Conservation (phyloP, 2,888 invertebrate genomes). For the Diaphora mendica region DNA sequence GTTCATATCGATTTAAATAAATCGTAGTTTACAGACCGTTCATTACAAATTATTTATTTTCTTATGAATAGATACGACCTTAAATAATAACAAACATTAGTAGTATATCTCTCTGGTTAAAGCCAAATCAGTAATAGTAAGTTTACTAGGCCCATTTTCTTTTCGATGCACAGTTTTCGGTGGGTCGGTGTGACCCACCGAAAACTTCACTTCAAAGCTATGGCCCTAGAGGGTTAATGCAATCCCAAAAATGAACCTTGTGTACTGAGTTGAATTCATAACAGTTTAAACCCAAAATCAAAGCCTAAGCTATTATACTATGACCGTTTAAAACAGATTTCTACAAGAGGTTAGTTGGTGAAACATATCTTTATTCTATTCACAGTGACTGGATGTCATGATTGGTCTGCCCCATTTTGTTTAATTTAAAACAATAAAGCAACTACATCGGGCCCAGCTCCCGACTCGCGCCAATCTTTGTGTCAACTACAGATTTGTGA, state of each 20-base stretch:
- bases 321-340: not conserved
- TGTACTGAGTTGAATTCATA: not conserved
- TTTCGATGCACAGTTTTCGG: too few species aligned
- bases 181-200: too few species aligned
- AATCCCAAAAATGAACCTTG: too few species aligned
- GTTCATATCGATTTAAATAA: not conserved
- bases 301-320: too few species aligned
- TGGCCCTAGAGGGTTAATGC: too few species aligned
- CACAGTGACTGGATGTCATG: constrained; percentile 15
- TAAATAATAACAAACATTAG: too few species aligned
- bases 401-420: constrained; percentile 49
- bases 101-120: too few species aligned
- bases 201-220: too few species aligned
- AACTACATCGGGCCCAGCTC: constrained; percentile 33
- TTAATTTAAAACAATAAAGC: constrained; percentile 64
- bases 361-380: constrained; percentile 2
- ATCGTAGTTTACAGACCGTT: not conserved
- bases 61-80: too few species aligned
- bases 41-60: not conserved
- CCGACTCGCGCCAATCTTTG: constrained; percentile 40
- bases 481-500: constrained; percentile 42
- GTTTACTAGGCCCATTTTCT: too few species aligned
- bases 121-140: too few species aligned
- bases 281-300: not conserved
- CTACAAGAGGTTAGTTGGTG: not conserved